A percentile compares a stretch with the other conserved stretches of the same genome.
Evolutionary conservation across 2,888 invertebrate species (phyloP).

Genomic region (Brachynemurus nebulosus): DNA sequence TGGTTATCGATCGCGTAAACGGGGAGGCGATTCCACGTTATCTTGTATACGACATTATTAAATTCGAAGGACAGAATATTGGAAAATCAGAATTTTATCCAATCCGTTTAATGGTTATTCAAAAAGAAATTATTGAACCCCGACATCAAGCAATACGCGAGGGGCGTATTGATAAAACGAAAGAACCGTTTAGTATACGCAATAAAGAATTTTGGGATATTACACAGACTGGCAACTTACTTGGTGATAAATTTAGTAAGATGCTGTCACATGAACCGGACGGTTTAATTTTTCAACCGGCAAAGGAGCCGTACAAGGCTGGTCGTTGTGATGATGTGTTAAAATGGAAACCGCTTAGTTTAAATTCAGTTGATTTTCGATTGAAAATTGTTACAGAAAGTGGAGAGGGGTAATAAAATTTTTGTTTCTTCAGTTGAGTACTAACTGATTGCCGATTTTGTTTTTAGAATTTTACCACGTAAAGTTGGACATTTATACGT

Average conservation of each 20-base stretch:
- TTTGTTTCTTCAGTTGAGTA: constrained; percentile 4
- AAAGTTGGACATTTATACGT: constrained; percentile 69
- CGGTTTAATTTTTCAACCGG: constrained; percentile 94
- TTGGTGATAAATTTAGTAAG: constrained; percentile 75
- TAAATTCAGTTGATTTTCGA: constrained; percentile 94
- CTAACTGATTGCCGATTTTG: constrained; percentile 6
- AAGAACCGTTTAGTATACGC: constrained; percentile 84
- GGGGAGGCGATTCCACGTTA: constrained; percentile 71
- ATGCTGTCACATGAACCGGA: constrained; percentile 89
- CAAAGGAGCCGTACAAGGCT: constrained; percentile 67
- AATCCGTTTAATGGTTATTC: constrained; percentile 62
- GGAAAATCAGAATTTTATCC: constrained; percentile 63
- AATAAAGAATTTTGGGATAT: constrained; percentile 87
- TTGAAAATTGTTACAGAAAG: constrained; percentile 63
- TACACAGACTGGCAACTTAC: constrained; percentile 48
- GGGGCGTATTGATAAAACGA: constrained; percentile 56
- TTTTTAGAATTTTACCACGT: constrained; percentile 46
- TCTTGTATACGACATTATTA: constrained; percentile 88
- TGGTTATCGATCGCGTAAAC: constrained; percentile 82
- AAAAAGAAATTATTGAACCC: constrained; percentile 52
- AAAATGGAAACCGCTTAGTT: constrained; percentile 92
- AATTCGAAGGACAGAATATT: constrained; percentile 65
- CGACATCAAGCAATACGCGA: constrained; percentile 62
- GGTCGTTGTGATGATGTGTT: constrained; percentile 75
- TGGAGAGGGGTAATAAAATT: constrained; percentile 46